These are phyloP conservation scores for Ceyx cyanopectus DNA, from an alignment of 2,113 vertebrate genomes.

Conservation along the genomic window DNA sequence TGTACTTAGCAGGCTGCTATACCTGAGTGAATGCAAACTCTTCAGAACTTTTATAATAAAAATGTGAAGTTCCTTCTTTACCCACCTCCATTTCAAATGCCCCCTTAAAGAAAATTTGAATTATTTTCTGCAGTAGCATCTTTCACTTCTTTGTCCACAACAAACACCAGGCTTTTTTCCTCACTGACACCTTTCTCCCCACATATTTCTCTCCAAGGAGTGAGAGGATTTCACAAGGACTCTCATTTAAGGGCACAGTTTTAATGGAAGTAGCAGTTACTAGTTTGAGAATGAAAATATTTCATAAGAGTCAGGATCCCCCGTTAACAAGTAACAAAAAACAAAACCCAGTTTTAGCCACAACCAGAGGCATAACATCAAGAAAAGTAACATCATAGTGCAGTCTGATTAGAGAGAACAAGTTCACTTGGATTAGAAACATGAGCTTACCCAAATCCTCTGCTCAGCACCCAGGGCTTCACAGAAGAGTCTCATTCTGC, in stretches of 20 bases:
- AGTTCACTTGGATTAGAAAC: conserved; percentile 2
- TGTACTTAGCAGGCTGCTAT: background rate
- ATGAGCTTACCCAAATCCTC: background rate
- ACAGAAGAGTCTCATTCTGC: background rate
- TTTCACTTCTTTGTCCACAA: background rate
- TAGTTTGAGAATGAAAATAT: background rate
- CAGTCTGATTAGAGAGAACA: background rate
- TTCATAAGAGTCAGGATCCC: background rate
- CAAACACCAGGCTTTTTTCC: background rate
- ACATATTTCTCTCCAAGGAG: background rate
- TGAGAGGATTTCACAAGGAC: background rate
- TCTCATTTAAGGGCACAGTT: background rate
- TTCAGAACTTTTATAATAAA: background rate
- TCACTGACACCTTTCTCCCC: background rate
- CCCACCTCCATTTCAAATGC: background rate
- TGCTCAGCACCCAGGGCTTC: background rate
- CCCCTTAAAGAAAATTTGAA: background rate
- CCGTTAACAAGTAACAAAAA: background rate
- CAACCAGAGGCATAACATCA: background rate
- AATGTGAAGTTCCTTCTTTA: background rate
- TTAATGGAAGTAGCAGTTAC: background rate
- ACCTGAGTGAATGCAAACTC: background rate
- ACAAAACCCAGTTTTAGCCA: conserved; percentile 1
- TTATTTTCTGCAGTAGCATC: background rate
- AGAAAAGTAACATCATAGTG: conserved; percentile 24